phyloP scores from a whole-genome alignment of 2,113 vertebrate species.

The Laticauda colubrina region DNA sequence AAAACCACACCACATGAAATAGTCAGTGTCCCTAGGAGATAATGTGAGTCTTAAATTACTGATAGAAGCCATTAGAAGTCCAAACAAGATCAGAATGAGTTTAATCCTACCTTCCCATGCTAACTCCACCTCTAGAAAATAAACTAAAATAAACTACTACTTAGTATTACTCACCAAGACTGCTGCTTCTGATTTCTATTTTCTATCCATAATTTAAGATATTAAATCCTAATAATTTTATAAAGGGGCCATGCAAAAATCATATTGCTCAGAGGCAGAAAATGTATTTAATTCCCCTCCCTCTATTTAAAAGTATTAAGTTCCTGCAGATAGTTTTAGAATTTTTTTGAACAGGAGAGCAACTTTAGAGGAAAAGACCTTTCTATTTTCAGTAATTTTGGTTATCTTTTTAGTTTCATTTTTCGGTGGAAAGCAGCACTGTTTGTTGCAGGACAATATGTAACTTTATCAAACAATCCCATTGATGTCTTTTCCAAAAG shows the following conservation, averaged over 20 bases:
- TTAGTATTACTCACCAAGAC: neutral
- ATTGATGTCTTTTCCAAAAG: accelerated
- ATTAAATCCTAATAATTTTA: neutral
- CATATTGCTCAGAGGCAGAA: neutral
- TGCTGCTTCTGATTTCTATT: neutral
- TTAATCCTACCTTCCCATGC: neutral
- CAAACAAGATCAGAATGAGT: neutral
- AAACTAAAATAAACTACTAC: neutral
- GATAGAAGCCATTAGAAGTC: neutral
- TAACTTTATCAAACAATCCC: neutral
- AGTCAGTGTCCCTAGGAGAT: neutral
- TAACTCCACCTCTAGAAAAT: neutral
- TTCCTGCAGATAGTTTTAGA: neutral
- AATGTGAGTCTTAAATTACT: neutral
- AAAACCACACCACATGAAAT: neutral
- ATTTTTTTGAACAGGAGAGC: accelerated
- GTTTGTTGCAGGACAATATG: neutral
- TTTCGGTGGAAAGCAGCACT: neutral
- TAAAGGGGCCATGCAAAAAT: neutral
- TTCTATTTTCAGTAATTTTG: neutral
- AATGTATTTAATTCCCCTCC: neutral
- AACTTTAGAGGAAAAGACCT: neutral
- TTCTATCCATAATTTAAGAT: neutral
- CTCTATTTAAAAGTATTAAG: neutral
- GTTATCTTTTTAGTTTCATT: neutral